Percentiles rank a stretch among this genome's conserved stretches.
phyloP scores from a whole-genome alignment of 1,140 invertebrate species.

The Bombus pyrosoma region DNA sequence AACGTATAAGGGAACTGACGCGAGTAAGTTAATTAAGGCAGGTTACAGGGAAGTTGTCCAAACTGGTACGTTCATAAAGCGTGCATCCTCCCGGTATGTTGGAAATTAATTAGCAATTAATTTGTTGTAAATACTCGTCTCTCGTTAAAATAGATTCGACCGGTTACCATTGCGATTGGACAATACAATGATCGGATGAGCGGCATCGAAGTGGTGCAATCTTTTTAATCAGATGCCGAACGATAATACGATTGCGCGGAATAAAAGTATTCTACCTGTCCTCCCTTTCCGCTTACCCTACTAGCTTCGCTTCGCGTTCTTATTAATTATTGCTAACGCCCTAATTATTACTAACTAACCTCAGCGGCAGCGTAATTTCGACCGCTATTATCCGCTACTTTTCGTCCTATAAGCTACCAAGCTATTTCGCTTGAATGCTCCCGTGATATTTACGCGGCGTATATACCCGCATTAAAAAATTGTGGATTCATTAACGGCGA shows the following conservation, averaged over 20 bases:
- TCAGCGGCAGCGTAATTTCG: slow-evolving; percentile 46
- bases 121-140: slow-evolving; percentile 17
- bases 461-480: slow-evolving; percentile 24
- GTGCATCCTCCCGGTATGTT: too few species aligned
- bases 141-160: background rate
- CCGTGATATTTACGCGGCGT: slow-evolving; percentile 29
- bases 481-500: background rate
- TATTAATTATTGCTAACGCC: slow-evolving; percentile 66
- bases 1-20: background rate
- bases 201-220: slow-evolving; percentile 50
- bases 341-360: slow-evolving; percentile 66
- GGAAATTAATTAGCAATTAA: slow-evolving; percentile 49
- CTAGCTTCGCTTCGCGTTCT: slow-evolving; percentile 51
- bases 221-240: slow-evolving; percentile 53
- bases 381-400: slow-evolving; percentile 43
- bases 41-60: background rate
- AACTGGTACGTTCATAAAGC: background rate
- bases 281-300: slow-evolving; percentile 13
- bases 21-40: slow-evolving; percentile 34
- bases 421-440: background rate
- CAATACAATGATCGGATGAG: background rate
- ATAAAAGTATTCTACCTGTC: slow-evolving; percentile 16
- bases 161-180: background rate
- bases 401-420: slow-evolving; percentile 21
- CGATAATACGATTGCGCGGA: slow-evolving; percentile 38